phyloP scores from a whole-genome alignment of 1,140 invertebrate species.

The Camponotus floridanus region DNA sequence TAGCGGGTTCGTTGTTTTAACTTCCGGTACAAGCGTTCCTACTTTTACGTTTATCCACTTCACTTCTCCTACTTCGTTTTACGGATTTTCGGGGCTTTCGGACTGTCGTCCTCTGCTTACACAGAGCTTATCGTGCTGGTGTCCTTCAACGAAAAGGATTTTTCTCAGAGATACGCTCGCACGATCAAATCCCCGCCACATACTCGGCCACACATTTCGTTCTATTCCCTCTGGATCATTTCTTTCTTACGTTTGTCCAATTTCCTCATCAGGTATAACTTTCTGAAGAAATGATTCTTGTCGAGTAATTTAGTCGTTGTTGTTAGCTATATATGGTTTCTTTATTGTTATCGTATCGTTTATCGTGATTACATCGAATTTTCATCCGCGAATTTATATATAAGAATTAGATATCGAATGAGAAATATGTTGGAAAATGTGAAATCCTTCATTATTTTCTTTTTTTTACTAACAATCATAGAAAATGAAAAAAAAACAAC shows the following conservation, averaged over 20 bases:
- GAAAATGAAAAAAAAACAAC: neutral
- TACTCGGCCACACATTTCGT: slow-evolving; percentile 37
- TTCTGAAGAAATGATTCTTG: slow-evolving; percentile 9
- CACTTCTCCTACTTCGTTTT: slow-evolving; percentile 14
- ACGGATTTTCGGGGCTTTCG: slow-evolving; percentile 65
- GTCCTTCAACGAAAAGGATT: slow-evolving; percentile 53
- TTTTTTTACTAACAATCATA: neutral
- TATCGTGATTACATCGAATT: neutral
- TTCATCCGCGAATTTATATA: neutral
- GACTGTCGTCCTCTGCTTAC: slow-evolving; percentile 62
- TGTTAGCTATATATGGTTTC: neutral
- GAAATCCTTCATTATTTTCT: neutral
- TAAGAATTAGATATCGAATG: neutral
- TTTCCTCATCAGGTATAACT: slow-evolving; percentile 19
- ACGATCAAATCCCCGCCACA: slow-evolving; percentile 29
- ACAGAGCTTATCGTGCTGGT: slow-evolving; percentile 65
- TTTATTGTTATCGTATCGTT: neutral
- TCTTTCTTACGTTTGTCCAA: neutral
- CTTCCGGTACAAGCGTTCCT: slow-evolving; percentile 25
- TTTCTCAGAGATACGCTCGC: slow-evolving; percentile 47
- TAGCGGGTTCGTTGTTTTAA: slow-evolving; percentile 42
- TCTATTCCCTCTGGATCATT: slow-evolving; percentile 49
- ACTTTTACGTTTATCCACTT: slow-evolving; percentile 36
- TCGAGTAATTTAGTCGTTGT: neutral
- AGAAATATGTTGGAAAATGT: neutral